phyloP scores from a whole-genome alignment of 2,113 vertebrate species.

The Bubo scandiacus region DNA sequence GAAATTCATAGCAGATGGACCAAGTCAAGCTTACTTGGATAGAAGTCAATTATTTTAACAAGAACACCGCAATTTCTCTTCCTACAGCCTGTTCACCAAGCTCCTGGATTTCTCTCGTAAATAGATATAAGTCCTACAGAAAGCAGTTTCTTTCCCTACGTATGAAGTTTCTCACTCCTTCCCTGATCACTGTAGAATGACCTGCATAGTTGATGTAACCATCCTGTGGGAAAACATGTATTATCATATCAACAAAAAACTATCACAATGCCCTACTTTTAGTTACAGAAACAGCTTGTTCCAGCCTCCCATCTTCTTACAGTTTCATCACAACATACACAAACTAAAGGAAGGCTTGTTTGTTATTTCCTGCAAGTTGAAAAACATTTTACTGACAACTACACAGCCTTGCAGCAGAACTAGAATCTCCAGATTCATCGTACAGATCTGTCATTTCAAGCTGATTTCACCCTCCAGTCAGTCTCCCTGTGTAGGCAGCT shows the following conservation, averaged over 20 bases:
- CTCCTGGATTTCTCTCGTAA: background rate
- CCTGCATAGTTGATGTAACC: background rate
- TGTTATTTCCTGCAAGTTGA: background rate
- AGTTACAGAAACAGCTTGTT: background rate
- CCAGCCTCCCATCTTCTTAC: background rate
- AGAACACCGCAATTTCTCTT: background rate
- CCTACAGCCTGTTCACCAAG: background rate
- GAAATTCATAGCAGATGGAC: background rate
- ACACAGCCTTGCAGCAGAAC: background rate
- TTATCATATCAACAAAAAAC: background rate
- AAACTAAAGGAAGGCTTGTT: background rate
- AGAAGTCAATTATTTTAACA: background rate
- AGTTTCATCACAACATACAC: background rate
- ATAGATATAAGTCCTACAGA: background rate
- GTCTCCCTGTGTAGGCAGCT: background rate
- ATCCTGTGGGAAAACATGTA: background rate
- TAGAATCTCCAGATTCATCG: background rate
- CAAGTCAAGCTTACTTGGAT: background rate
- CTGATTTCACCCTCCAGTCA: background rate
- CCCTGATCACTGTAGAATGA: background rate
- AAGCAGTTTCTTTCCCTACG: background rate
- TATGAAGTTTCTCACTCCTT: background rate
- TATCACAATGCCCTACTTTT: background rate
- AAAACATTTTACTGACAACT: background rate
- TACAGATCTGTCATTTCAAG: background rate